Base-by-base conservation (phyloP, 2,888 invertebrate species). In the Julus scandinavius region DNA sequence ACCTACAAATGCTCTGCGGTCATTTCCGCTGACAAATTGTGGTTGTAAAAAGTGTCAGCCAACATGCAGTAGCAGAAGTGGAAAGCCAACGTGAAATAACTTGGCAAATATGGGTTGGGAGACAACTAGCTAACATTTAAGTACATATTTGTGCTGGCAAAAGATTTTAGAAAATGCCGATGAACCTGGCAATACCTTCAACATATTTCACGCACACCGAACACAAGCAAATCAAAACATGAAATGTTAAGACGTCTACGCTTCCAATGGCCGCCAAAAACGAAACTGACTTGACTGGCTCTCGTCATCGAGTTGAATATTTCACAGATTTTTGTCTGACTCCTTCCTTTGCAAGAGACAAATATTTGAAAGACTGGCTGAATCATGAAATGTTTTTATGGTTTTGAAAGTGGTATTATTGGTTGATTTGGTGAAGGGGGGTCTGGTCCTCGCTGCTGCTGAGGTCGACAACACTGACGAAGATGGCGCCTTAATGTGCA, bases 401-500 rank as follows among this genome's bases (percentile, higher is more conserved):
- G 20, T 63, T 15, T 20, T 63, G 63, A 63, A 63, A 63, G 63
- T 63, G 63, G 63, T 63, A 63, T 63, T 63, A 63, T 63, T 63
- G 63, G 63, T 20, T n/a, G 20, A 63, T 20, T n/a, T n/a, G 63
- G 20, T 63, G 6, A 20, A 50, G 50, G 50, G 50, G 50, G 50
- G 13, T 50, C 50, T 50, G 20, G 5, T 20, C 63, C 63, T 63
- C 63, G 17, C 63, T n/a, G 63, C 63, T 63, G 63, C n/a, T 63
- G 63, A 63, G 63, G 63, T 4, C 63, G 63, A 63, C 63, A 63
- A 63, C 63, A 20, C 63, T 63, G 63, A 63, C 63, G 63, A 63
- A 20, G 63, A 63, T 63, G 63, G 20, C 63, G 63, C 63, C 20
- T 63, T 20, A 63, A 63, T 20, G 63, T 63, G 63, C 63, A 20